A percentile compares a stretch with the other conserved stretches of the same genome.
Conservation (phyloP, 2,113 vertebrate species). For the Guaruba guarouba region DNA sequence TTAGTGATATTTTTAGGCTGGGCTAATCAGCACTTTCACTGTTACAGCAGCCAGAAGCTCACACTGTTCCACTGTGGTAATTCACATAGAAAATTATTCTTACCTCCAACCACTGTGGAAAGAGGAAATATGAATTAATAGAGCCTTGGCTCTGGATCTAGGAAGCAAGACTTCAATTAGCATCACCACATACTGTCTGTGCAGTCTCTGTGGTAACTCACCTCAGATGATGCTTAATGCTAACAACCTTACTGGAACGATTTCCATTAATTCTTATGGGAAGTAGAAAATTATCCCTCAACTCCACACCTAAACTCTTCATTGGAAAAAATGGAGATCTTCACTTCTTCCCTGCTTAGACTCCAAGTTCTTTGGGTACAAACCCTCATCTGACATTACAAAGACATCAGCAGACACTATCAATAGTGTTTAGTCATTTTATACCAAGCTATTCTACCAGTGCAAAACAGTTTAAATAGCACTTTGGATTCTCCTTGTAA, state of each 20-base stretch:
- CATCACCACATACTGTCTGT: neutral
- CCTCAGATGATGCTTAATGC: neutral
- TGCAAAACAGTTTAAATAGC: neutral
- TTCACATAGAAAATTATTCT: neutral
- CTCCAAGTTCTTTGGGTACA: neutral
- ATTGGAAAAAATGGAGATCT: neutral
- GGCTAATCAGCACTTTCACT: neutral
- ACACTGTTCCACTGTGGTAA: neutral
- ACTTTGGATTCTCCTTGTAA: neutral
- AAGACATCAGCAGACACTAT: neutral
- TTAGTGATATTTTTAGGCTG: neutral
- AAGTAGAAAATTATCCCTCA: neutral
- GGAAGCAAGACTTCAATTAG: neutral
- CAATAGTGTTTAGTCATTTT: neutral
- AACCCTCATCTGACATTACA: neutral
- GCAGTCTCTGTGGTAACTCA: neutral
- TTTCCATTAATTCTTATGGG: neutral
- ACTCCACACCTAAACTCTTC: neutral
- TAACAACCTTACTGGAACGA: neutral
- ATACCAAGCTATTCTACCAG: neutral
- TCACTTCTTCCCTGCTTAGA: neutral
- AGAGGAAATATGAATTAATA: neutral
- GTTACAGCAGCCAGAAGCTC: neutral
- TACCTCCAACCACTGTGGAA: neutral
- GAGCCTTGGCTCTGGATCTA: neutral